A percentile compares a stretch with the other conserved stretches of the same genome.
phyloP scores from a whole-genome alignment of 2,888 invertebrate genomes.

The Macrophya annulata region DNA sequence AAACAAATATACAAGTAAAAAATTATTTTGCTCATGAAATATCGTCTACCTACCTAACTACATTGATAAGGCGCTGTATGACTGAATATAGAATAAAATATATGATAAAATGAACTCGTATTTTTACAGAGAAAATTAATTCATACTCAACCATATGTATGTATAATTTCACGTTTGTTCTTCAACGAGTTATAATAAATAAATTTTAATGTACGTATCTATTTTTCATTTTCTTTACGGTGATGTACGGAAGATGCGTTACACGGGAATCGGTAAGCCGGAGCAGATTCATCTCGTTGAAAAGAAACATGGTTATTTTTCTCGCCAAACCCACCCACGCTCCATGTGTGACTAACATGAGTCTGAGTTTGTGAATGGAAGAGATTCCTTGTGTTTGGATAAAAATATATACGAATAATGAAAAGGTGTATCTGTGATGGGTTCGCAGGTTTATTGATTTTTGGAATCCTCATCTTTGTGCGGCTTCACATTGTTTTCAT shows the following conservation, averaged over 20 bases:
- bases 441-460: background rate
- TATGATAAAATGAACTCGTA: background rate
- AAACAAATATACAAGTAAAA: background rate
- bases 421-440: background rate
- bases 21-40: background rate
- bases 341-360: background rate
- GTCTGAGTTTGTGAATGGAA: background rate
- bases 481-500: background rate
- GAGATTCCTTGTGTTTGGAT: background rate
- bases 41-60: background rate
- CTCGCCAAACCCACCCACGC: background rate
- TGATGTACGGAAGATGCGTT: background rate
- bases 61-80: background rate
- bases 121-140: background rate
- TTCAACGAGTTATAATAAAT: background rate
- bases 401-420: background rate
- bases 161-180: background rate
- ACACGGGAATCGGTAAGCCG: background rate
- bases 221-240: background rate
- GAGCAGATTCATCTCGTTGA: background rate
- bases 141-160: background rate
- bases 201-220: background rate
- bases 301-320: background rate
- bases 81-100: background rate
- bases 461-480: background rate